These are phyloP conservation scores for Lottia scabra DNA, from an alignment of 2,888 invertebrate species.

Conservation along the genomic window DNA sequence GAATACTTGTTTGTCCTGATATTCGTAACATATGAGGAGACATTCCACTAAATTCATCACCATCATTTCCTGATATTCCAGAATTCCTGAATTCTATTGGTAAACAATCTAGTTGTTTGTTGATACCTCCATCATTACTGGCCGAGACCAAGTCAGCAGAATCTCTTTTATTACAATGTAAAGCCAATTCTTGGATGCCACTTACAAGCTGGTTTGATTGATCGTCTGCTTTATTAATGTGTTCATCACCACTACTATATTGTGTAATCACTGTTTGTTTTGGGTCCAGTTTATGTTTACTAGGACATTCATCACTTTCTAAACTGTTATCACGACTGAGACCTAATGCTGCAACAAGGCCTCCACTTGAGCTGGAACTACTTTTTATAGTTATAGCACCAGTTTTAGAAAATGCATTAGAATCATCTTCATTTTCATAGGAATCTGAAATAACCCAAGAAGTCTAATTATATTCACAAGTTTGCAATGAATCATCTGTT, in stretches of 20 bases:
- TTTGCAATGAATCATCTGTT: too few species aligned
- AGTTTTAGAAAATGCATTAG: constrained; percentile 64
- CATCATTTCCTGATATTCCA: neutral
- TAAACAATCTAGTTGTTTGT: neutral
- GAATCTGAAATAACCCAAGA: constrained; percentile 43
- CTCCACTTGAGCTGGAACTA: constrained; percentile 65
- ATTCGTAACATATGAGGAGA: neutral
- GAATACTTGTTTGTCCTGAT: neutral
- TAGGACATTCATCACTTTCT: constrained; percentile 53
- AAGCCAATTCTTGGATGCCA: neutral
- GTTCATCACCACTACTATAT: neutral
- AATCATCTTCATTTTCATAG: constrained; percentile 60
- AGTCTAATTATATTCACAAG: neutral
- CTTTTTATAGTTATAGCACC: constrained; percentile 67
- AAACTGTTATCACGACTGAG: constrained; percentile 54
- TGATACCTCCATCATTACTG: neutral
- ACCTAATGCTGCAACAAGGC: constrained; percentile 61
- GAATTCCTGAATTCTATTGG: neutral
- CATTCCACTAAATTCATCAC: neutral
- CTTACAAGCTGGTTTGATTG: neutral
- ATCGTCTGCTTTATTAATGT: neutral
- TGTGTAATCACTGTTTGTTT: neutral
- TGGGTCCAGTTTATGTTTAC: constrained; percentile 16
- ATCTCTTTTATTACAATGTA: neutral
- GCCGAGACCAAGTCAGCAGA: neutral